These are phyloP conservation scores for Fopius arisanus DNA, from an alignment of 1,140 invertebrate genomes.

Conservation along the genomic window DNA sequence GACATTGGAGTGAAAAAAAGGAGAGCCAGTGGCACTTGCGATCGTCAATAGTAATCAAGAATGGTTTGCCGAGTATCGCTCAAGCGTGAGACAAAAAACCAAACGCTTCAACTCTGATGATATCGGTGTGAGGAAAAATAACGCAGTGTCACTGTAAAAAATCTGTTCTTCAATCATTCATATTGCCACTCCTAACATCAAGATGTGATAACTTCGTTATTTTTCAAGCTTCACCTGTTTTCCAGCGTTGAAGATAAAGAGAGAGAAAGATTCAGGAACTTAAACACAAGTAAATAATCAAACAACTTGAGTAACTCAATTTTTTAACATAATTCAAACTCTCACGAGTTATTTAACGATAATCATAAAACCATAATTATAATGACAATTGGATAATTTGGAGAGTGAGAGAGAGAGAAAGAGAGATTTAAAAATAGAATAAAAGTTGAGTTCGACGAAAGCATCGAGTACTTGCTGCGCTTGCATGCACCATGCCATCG, in stretches of 20 bases:
- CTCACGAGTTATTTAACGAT: not conserved
- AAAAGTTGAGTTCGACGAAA: conserved; percentile 1
- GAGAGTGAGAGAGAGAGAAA: not conserved
- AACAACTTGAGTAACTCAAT: not conserved
- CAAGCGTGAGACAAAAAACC: not conserved
- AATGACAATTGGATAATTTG: conserved; percentile 4
- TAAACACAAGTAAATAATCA: conserved; percentile 11
- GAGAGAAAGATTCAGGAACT: conserved; percentile 7
- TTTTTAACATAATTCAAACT: not conserved
- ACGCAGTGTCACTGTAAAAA: not conserved
- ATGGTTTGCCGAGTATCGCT: not conserved
- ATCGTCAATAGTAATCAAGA: not conserved
- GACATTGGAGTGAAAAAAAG: not conserved
- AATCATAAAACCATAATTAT: not conserved
- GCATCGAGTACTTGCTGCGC: conserved; percentile 5
- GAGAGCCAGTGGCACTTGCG: not conserved
- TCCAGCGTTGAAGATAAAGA: conserved; percentile 15
- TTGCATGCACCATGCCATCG: conserved; percentile 23
- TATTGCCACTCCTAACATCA: no score
- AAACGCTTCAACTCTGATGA: not conserved
- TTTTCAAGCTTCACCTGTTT: not conserved
- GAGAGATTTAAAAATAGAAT: conserved; percentile 13
- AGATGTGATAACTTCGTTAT: conserved; percentile 9
- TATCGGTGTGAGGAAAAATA: not conserved
- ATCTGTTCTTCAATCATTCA: not conserved